A percentile compares a stretch with the other conserved stretches of the same genome.
These are phyloP conservation scores for Alviniconcha strummeri DNA, from an alignment of 2,888 invertebrate species.

Conservation along the genomic window DNA sequence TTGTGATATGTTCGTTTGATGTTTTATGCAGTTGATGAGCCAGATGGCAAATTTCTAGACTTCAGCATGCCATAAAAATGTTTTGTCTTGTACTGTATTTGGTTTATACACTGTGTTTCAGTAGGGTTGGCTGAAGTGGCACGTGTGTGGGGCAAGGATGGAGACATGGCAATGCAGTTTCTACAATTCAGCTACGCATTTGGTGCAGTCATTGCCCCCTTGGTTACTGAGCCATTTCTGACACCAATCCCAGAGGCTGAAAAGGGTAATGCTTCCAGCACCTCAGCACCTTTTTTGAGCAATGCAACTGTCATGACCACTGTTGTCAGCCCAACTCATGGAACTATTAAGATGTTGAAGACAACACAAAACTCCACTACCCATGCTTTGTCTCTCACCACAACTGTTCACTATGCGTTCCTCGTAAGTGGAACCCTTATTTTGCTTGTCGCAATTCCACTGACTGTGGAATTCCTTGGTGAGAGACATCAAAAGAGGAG, in stretches of 20 bases:
- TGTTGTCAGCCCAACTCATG: too few relatives aligned
- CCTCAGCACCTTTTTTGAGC: neutral
- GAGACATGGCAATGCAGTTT: constrained; percentile 73
- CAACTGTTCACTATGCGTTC: constrained; percentile 43
- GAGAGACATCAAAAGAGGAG: constrained; percentile 36
- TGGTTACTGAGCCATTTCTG: constrained; percentile 73
- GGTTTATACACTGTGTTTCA: constrained; percentile 28
- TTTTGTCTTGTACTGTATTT: too few relatives aligned
- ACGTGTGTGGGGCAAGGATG: constrained; percentile 66
- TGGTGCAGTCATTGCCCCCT: constrained; percentile 74
- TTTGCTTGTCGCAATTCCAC: constrained; percentile 37
- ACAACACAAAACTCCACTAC: constrained; percentile 13
- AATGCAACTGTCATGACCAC: neutral
- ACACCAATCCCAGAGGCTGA: constrained; percentile 36
- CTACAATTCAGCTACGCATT: constrained; percentile 74
- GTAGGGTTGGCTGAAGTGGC: constrained; percentile 72
- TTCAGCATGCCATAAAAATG: too few relatives aligned
- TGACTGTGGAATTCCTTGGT: constrained; percentile 37
- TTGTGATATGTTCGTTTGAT: too few relatives aligned
- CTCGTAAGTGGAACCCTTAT: constrained; percentile 47
- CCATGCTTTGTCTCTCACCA: constrained; percentile 2
- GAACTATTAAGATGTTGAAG: neutral
- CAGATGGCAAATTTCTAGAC: too few relatives aligned
- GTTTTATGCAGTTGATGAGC: too few relatives aligned
- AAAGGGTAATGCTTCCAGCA: neutral